Conservation (phyloP, 2,797 vertebrate species). For the Anabacerthia variegaticeps region DNA sequence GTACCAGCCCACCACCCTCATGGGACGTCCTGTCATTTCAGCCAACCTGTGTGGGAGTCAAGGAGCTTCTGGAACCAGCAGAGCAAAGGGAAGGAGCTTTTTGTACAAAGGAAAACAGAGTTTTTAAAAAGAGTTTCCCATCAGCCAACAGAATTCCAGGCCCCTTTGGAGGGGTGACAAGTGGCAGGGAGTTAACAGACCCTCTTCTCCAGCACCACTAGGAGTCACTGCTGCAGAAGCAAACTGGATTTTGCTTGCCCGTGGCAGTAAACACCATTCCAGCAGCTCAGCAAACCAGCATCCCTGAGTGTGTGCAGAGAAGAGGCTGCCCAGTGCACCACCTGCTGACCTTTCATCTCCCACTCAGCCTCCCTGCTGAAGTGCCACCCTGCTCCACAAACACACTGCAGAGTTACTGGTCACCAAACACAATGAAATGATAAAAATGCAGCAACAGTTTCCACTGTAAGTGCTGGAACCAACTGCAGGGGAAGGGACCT, state of each 20-base stretch:
- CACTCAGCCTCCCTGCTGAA: neutral
- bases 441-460: neutral
- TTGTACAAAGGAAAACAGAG: neutral
- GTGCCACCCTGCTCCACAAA: neutral
- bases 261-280: neutral
- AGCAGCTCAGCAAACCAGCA: neutral
- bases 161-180: neutral
- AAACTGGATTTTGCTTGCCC: neutral
- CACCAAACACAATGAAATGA: neutral
- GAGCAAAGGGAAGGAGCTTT: too few relatives aligned
- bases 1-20: slow-evolving; percentile 98
- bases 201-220: neutral
- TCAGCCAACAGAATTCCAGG: neutral
- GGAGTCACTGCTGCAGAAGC: neutral
- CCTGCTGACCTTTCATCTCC: neutral
- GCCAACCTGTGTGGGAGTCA: slow-evolving; percentile 86
- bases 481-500: neutral
- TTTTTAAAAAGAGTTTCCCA: neutral
- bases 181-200: neutral
- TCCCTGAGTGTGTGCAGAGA: fast-evolving
- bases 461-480: neutral
- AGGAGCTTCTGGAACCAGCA: slow-evolving; percentile 38
- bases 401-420: neutral
- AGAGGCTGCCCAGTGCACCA: neutral
- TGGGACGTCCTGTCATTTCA: slow-evolving; percentile 89